A percentile compares a stretch with the other conserved stretches of the same genome.
phyloP scores from a whole-genome alignment of 2,113 vertebrate genomes.

The Bagarius yarrelli region DNA sequence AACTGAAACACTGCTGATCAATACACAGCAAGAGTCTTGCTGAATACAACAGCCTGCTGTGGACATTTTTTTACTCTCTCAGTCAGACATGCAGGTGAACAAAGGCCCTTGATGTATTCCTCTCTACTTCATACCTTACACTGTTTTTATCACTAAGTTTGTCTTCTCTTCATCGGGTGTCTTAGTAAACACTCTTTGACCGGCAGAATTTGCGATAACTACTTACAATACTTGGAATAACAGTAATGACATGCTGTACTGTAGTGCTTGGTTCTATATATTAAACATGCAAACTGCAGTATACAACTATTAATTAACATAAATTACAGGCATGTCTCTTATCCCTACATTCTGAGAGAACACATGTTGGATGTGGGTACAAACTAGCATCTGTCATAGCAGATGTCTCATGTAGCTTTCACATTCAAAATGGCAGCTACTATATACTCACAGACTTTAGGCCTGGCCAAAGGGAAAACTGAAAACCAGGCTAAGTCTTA shows the following conservation, averaged over 20 bases:
- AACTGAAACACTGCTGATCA: conserved; percentile 34
- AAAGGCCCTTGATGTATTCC: conserved; percentile 1
- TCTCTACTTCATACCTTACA: not conserved
- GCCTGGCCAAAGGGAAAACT: conserved; percentile 21
- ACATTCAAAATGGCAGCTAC: not conserved
- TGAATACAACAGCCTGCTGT: conserved; percentile 22
- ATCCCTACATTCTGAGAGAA: conserved; percentile 20
- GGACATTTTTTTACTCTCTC: conserved; percentile 23
- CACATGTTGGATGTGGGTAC: conserved; percentile 5
- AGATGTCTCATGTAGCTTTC: conserved; percentile 31
- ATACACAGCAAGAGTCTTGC: conserved; percentile 25
- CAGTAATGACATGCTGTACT: not conserved
- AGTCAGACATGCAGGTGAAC: conserved; percentile 13
- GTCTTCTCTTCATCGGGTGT: not conserved
- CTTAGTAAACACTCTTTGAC: conserved; percentile 13
- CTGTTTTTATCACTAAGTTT: conserved; percentile 1
- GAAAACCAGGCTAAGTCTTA: conserved; percentile 28
- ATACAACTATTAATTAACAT: conserved; percentile 7
- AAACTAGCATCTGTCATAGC: conserved; percentile 40
- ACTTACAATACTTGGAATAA: not conserved
- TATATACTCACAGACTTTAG: not conserved
- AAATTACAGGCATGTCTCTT: not conserved
- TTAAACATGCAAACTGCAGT: too few species aligned
- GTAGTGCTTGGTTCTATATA: not conserved
- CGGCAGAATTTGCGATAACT: conserved; percentile 41